Conservation (phyloP, 1,140 invertebrate genomes). For the Drosophila sulfurigaster region DNA sequence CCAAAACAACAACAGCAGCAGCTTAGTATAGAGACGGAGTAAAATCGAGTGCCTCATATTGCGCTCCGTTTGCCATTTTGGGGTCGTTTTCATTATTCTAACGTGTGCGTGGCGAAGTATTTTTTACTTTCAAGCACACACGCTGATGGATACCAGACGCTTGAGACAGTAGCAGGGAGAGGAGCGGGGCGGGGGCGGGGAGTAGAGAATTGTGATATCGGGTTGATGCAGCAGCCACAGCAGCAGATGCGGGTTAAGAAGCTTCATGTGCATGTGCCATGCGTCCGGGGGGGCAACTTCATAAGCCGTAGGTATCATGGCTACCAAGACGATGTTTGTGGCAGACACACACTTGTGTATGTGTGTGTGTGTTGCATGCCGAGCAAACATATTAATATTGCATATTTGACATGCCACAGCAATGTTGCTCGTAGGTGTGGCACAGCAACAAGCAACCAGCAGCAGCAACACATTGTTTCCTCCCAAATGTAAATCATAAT, state of each 20-base stretch:
- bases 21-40: not conserved
- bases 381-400: constrained; percentile 13
- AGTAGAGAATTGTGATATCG: not conserved
- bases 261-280: constrained; percentile 4
- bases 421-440: not conserved
- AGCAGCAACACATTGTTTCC: not conserved
- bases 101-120: constrained; percentile 17
- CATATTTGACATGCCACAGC: constrained; percentile 28
- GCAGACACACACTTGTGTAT: not conserved
- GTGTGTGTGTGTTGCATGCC: not conserved
- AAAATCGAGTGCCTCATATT: not conserved
- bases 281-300: not conserved
- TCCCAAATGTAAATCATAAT: not conserved
- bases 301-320: constrained; percentile 12
- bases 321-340: not conserved
- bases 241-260: constrained; percentile 12
- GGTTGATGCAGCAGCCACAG: not conserved
- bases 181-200: not conserved
- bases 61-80: not conserved
- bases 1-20: not conserved
- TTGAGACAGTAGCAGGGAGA: no score
- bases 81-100: constrained; percentile 35
- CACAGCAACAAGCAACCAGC: not conserved
- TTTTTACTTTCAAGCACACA: constrained; percentile 29
- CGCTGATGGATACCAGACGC: not conserved